Base-by-base conservation (phyloP, 2,113 vertebrate genomes). In the Sinocyclocheilus anophthalmus region DNA sequence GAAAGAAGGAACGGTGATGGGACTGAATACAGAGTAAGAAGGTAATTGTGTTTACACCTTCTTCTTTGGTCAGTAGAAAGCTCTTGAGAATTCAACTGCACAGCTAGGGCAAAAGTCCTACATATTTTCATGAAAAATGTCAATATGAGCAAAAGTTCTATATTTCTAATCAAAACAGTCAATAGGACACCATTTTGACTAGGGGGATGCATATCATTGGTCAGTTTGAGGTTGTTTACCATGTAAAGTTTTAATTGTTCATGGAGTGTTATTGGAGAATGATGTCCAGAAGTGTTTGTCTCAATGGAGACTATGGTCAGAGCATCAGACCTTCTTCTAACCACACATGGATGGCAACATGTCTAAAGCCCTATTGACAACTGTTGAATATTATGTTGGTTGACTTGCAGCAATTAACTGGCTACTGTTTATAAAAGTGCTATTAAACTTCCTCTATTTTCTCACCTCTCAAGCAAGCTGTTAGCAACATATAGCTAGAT, bases 1-100 rank as follows among this genome's bases (percentile, higher is more conserved):
- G 55, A 70, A 59, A 9, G 37, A 81, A 50, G 39, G 42, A 61
- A 70, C 20, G 1, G 45, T 57, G 48, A 22, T 48, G 30, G n/a
- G 33, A 4, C 30, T 87, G 72, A 53, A 83, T 16, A 86, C 67
- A 76, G 42, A 76, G 22, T 45, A 81, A 24, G 79, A 48, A 24
- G 48, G 22, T 67, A 76, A 48, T 77, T 16, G n/a, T 30, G 59
- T 42, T 83, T 13, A 42, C 30, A 76, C 61, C 22, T n/a, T 59
- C 24, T 9, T 57, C 18, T 50, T 61, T 75, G 42, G 30, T 14
- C 33, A n/a, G 65, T 24, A 59, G 30, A 85, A 45, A 59, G 33
- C 50, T 86, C 39, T n/a, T n/a, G 24, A 82, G 45, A 57, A 61
- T 48, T 63, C 1, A 81, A 63, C 6, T 16, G 12, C 57, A 63